Evolutionary conservation across 2,888 invertebrate species (phyloP).

Genomic region (Chrysodeixis includens): DNA sequence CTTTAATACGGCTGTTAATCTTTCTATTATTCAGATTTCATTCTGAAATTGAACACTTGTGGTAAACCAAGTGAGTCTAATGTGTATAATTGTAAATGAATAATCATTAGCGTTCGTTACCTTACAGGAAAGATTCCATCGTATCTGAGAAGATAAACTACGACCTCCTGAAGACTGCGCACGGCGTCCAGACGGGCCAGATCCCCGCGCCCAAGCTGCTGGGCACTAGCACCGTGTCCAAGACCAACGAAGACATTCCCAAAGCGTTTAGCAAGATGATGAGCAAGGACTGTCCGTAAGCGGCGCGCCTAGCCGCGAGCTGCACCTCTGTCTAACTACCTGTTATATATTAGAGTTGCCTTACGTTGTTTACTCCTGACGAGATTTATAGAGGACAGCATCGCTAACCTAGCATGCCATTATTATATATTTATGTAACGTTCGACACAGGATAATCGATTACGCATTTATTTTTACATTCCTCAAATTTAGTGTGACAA

Average conservation of each 20-base stretch:
- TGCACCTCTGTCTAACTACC: constrained; percentile 26
- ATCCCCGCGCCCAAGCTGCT: constrained; percentile 93
- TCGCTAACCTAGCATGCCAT: constrained; percentile 39
- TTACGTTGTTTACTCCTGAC: constrained; percentile 61
- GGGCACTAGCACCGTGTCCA: constrained; percentile 92
- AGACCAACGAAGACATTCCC: constrained; percentile 96
- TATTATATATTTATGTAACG: constrained; percentile 34
- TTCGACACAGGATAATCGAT: constrained; percentile 48
- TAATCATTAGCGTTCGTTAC: no score
- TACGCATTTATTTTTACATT: constrained; percentile 51
- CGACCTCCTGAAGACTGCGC: constrained; percentile 94
- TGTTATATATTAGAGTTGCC: constrained; percentile 64
- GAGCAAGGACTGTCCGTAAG: constrained; percentile 83
- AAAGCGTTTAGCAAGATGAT: constrained; percentile 91
- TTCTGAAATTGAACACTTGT: no score
- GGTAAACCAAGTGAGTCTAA: no score
- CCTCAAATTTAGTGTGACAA: constrained; percentile 38
- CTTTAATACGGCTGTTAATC: no score
- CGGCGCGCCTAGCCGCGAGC: constrained; percentile 17
- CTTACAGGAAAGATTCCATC: constrained; percentile 94
- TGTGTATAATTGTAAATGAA: no score
- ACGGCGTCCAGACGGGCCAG: constrained; percentile 92
- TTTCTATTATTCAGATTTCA: no score
- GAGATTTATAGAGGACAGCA: constrained; percentile 44
- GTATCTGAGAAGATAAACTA: constrained; percentile 97